Conservation (phyloP, 2,888 invertebrate species). For the Acleris holmiana region DNA sequence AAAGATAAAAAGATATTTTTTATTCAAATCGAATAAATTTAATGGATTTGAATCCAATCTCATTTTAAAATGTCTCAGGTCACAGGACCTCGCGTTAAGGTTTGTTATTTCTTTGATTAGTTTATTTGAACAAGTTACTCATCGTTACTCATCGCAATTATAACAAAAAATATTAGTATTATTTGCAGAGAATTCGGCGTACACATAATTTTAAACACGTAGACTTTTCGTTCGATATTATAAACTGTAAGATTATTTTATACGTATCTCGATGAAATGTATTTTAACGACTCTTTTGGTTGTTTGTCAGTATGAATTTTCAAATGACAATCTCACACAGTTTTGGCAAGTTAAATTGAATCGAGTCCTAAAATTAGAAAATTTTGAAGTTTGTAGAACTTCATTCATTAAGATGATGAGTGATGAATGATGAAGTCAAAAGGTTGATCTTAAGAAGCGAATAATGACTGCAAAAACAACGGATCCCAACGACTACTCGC, state of each 20-base stretch:
- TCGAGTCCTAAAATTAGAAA: too few relatives aligned
- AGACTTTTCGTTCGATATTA: too few relatives aligned
- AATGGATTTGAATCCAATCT: neutral
- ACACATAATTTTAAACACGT: too few relatives aligned
- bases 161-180: neutral
- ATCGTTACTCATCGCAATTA: conserved; percentile 1
- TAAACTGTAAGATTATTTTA: too few relatives aligned
- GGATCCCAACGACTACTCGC: too few relatives aligned
- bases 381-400: too few relatives aligned
- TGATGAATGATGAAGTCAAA: too few relatives aligned
- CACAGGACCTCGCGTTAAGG: neutral
- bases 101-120: neutral
- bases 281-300: neutral
- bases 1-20: neutral
- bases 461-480: too few relatives aligned
- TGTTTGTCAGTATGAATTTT: neutral
- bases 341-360: too few relatives aligned
- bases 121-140: conserved; percentile 7
- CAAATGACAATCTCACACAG: too few relatives aligned
- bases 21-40: neutral
- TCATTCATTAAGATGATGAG: too few relatives aligned
- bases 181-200: conserved; percentile 2
- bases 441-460: too few relatives aligned
- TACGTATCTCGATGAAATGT: neutral
- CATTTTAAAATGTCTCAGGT: conserved; percentile 12